Evolutionary conservation across 2,888 invertebrate genomes (phyloP), one percentile per base, ranked within the genome.

Genomic region (Homarus gammarus): DNA sequence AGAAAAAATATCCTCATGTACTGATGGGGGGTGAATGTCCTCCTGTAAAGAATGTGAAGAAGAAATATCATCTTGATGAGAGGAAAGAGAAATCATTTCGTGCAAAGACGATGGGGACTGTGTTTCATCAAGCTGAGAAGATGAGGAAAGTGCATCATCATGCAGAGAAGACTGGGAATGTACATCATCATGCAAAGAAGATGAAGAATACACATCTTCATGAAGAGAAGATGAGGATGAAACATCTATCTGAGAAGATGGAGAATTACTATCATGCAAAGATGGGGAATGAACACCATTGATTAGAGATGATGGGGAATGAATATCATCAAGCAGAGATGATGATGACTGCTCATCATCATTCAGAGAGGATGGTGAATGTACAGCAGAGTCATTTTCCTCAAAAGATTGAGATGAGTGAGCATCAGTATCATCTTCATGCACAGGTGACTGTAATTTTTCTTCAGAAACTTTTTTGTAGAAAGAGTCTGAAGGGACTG

Each of bases 371-470:
- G 83, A 51, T 27, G 87, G 83, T 31, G 75, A 83, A 31, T 87
- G 77, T 38, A 77, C 68, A 68, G 84, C 75, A 78, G 73, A 77
- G 38, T 84, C 88, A 77, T 84, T 84, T 40, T 70, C 77, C 68
- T 33, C 38, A n/a, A 72, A 38, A 51, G 78, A 33, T 73, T n/a
- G 49, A 49, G 82, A 70, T 36, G 79, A 77, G 31, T 73, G 49
- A 0, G 33, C 70, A 82, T 81, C 82, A 81, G 36, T 8, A 77
- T 75, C 68, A 77, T 56, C 36, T 6, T 78, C 85, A 64, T 85
- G 49, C 78, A 64, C 56, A 72, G 84, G 70, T 27, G 40, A 64
- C 27, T 75, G 82, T 1, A 64, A 18, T 73, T 31, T 12, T 10
- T 36, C 8, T 33, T 38, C 38, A 38, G 72, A 56, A 38, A 15